Conservation (phyloP, 1,140 invertebrate genomes). For the Heliothis virescens region DNA sequence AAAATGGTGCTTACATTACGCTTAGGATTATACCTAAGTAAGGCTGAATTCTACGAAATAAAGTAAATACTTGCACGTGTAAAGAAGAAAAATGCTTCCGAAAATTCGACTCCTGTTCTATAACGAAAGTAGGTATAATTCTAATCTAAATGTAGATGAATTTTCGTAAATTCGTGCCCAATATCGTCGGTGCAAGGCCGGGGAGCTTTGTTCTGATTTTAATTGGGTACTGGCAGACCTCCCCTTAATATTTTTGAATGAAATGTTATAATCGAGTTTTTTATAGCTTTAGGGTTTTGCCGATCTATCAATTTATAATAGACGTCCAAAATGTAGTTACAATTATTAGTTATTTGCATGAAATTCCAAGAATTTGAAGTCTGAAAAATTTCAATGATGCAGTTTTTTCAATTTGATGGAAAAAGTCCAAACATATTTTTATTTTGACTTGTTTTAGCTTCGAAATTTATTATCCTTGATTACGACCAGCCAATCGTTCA, state of each 20-base stretch:
- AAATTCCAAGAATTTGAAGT: background rate
- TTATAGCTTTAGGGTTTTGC: slow-evolving; percentile 13
- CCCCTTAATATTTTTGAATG: slow-evolving; percentile 28
- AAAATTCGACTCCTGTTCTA: slow-evolving; percentile 32
- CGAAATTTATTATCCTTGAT: slow-evolving; percentile 24
- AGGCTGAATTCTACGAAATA: slow-evolving; percentile 26
- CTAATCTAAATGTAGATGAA: slow-evolving; percentile 70
- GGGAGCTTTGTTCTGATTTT: slow-evolving; percentile 64
- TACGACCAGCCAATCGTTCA: background rate
- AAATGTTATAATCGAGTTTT: slow-evolving; percentile 38
- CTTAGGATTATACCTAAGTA: slow-evolving; percentile 38
- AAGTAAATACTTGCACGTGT: no score
- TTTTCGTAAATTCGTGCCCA: slow-evolving; percentile 61
- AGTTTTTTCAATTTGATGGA: background rate
- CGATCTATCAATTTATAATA: background rate
- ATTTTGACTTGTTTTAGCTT: slow-evolving; percentile 12
- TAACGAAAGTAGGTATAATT: slow-evolving; percentile 49
- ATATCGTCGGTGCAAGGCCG: slow-evolving; percentile 55
- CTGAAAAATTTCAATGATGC: background rate
- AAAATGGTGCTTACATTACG: background rate
- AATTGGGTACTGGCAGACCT: slow-evolving; percentile 53
- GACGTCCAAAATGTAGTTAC: background rate
- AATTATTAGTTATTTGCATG: no score
- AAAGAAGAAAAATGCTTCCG: slow-evolving; percentile 31
- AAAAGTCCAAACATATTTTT: slow-evolving; percentile 27